Evolutionary conservation across 2,888 invertebrate genomes (phyloP), one percentile per base, ranked within the genome.

Genomic region (Torymus tubicola): DNA sequence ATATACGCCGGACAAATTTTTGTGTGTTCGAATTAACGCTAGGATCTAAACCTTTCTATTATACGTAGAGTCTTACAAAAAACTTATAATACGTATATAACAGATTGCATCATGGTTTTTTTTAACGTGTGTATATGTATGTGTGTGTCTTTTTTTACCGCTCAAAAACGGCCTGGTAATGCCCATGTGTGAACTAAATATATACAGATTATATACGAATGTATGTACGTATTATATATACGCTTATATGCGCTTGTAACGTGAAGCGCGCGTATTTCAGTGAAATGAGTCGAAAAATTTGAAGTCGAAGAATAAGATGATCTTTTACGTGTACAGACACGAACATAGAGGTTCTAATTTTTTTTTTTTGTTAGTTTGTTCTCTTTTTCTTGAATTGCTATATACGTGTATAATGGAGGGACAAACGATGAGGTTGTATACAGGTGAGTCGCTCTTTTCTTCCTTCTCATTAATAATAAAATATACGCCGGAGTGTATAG

Each of bases 401-500:
- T 50, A 61, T 42, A 42, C 42, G 42, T 42, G 55, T 64, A 10
- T 11, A 69, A 53, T 75, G 75, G 42, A 74, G 70, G 60, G 65
- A 78, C 24, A 73, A 75, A 80, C 61, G 68, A 73, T 75, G 50
- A 55, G 16, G 18, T 12, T 72, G 18, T 16, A 74, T 50, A 65
- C 52, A 53, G 18, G 63, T 18, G 72, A 76, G 72, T 14, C 16
- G 21, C n/a, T 60, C 57, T 16, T 50, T 42, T 42, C 42, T 42
- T 42, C 8, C 8, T 42, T 42, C 42, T 42, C 8, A 42, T 42
- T 42, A 42, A 42, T 77, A 70, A 61, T 82, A 80, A 80, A 82
- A 80, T 82, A 80, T 82, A 80, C 77, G 77, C 8, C 42, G 42
- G 42, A 42, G 79, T 67, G 12, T 24, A 11, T 24, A 11, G 12